Conservation (phyloP, 2,888 invertebrate species). For the Amphipyra berbera region DNA sequence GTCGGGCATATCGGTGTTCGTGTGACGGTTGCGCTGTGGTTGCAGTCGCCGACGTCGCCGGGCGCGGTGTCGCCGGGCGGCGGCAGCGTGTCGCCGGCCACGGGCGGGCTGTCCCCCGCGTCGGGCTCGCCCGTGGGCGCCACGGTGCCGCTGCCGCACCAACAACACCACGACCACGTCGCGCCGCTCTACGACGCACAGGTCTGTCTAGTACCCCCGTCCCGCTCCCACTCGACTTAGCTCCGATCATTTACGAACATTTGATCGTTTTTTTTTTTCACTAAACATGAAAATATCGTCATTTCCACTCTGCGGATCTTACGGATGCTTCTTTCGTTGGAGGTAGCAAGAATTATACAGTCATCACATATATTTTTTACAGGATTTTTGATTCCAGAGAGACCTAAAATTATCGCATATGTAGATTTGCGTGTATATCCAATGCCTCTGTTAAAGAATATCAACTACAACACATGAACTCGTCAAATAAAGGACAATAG, state of each 20-base stretch:
- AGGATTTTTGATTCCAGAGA: too few species aligned
- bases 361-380: too few species aligned
- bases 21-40: constrained; percentile 16
- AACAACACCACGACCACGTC: constrained; percentile 67
- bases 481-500: too few species aligned
- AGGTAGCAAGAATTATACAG: too few species aligned
- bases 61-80: constrained; percentile 84
- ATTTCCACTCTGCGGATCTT: too few species aligned
- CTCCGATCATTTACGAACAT: constrained; percentile 31
- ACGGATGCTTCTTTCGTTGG: too few species aligned
- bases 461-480: too few species aligned
- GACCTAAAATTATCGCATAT: too few species aligned
- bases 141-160: constrained; percentile 75
- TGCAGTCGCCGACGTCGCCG: constrained; percentile 82
- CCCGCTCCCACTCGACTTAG: background rate
- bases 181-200: constrained; percentile 77
- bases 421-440: too few species aligned
- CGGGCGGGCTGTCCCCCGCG: constrained; percentile 84
- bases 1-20: background rate
- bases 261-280: too few species aligned
- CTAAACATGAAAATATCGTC: too few species aligned
- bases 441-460: too few species aligned
- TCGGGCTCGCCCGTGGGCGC: constrained; percentile 86
- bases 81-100: constrained; percentile 83
- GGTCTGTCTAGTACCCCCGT: constrained; percentile 63